These are phyloP conservation scores for Euplagia quadripunctaria DNA, from an alignment of 2,888 invertebrate genomes.

Conservation along the genomic window DNA sequence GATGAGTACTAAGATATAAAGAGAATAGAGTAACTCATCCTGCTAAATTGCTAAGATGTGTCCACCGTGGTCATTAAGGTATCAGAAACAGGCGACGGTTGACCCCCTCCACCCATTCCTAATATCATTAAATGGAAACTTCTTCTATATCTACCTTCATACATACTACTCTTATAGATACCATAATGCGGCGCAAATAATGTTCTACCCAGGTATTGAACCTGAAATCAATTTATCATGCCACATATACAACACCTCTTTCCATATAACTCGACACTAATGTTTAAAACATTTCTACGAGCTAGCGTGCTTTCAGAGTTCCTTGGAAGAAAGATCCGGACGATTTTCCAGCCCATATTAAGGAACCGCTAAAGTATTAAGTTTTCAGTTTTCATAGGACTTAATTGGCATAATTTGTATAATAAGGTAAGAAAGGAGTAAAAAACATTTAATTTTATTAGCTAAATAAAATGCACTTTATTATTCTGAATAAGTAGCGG, in stretches of 20 bases:
- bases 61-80: too few relatives aligned
- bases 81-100: too few relatives aligned
- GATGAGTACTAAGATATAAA: too few relatives aligned
- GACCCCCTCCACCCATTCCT: not conserved
- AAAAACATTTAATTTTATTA: too few relatives aligned
- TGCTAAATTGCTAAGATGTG: too few relatives aligned
- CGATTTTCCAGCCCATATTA: not conserved
- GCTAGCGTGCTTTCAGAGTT: conserved; percentile 45
- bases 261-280: conserved; percentile 66
- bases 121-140: not conserved
- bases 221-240: conserved; percentile 68
- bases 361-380: not conserved
- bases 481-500: too few relatives aligned
- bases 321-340: not conserved
- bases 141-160: not conserved
- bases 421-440: too few relatives aligned
- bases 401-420: not conserved
- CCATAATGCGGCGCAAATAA: not conserved
- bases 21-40: too few relatives aligned
- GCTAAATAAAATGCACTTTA: too few relatives aligned
- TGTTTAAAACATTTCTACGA: conserved; percentile 78
- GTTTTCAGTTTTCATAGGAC: not conserved
- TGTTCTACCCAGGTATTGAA: conserved; percentile 38
- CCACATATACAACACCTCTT: conserved; percentile 58
- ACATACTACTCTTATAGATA: too few relatives aligned